Evolutionary conservation across 2,888 invertebrate species (phyloP).

Genomic region (Gymnoscelis rufifasciata): DNA sequence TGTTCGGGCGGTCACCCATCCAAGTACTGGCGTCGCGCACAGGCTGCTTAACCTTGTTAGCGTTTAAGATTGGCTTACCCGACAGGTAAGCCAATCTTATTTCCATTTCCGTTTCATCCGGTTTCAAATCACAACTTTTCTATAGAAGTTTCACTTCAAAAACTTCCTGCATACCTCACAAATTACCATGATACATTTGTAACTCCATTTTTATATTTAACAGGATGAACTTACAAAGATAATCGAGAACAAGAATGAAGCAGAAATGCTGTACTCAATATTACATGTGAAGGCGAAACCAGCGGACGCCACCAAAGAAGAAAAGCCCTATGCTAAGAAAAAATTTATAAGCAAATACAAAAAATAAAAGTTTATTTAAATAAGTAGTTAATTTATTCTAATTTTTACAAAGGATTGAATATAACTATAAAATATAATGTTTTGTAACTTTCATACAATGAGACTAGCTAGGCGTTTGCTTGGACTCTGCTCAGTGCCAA

Average conservation of each 20-base stretch:
- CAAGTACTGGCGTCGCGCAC: too few relatives aligned
- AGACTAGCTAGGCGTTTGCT: neutral
- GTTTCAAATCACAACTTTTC: too few relatives aligned
- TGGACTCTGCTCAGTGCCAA: conserved; percentile 10
- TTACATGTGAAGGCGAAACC: conserved; percentile 83
- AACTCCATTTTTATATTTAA: conserved; percentile 28
- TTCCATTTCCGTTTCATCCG: too few relatives aligned
- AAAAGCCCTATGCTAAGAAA: conserved; percentile 55
- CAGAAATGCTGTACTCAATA: conserved; percentile 83
- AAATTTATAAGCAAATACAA: conserved; percentile 53
- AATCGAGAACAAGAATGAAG: conserved; percentile 85
- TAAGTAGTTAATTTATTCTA: conserved; percentile 12
- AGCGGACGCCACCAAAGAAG: conserved; percentile 60
- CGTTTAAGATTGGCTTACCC: too few relatives aligned
- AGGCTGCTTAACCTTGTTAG: too few relatives aligned
- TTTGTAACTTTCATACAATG: neutral
- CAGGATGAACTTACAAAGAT: conserved; percentile 85
- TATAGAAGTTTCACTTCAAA: too few relatives aligned
- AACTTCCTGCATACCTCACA: too few relatives aligned
- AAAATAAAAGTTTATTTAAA: conserved; percentile 45
- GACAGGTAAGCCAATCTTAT: too few relatives aligned
- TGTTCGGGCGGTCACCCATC: too few relatives aligned
- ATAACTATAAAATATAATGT: neutral
- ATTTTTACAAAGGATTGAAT: conserved; percentile 1
- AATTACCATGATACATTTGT: neutral